These are phyloP conservation scores for Lophochroa leadbeateri DNA, from an alignment of 2,113 vertebrate genomes.

Conservation along the genomic window DNA sequence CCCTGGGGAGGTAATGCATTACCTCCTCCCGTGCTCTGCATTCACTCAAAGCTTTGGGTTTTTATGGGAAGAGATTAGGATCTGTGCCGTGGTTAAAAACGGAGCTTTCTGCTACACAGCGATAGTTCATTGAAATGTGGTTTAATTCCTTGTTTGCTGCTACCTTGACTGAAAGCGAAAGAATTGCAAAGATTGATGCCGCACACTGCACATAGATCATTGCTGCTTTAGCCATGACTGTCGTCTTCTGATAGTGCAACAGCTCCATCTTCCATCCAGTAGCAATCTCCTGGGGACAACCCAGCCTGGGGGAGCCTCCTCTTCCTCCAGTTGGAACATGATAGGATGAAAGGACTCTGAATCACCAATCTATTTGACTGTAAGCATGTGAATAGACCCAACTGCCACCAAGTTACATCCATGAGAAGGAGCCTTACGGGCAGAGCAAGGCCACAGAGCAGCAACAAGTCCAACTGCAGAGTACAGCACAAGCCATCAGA, in stretches of 20 bases:
- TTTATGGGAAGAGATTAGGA: background rate
- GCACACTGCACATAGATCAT: fast-evolving
- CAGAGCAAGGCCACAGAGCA: background rate
- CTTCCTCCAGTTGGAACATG: background rate
- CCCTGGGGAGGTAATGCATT: background rate
- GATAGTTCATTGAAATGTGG: background rate
- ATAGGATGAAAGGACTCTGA: background rate
- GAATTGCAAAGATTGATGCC: background rate
- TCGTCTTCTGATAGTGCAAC: fast-evolving
- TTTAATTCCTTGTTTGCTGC: background rate
- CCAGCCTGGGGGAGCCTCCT: background rate
- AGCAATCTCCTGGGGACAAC: background rate
- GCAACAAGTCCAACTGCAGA: background rate
- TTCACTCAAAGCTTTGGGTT: background rate
- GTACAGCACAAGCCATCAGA: background rate
- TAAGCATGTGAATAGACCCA: fast-evolving
- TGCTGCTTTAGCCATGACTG: fast-evolving
- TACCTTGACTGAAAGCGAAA: background rate
- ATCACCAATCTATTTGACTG: fast-evolving
- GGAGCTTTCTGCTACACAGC: background rate
- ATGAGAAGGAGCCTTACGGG: background rate
- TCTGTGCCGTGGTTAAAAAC: background rate
- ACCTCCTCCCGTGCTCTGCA: fast-evolving
- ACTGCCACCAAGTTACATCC: fast-evolving
- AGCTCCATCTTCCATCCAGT: background rate